phyloP scores from a whole-genome alignment of 2,888 invertebrate species.

The Fragum sueziense region DNA sequence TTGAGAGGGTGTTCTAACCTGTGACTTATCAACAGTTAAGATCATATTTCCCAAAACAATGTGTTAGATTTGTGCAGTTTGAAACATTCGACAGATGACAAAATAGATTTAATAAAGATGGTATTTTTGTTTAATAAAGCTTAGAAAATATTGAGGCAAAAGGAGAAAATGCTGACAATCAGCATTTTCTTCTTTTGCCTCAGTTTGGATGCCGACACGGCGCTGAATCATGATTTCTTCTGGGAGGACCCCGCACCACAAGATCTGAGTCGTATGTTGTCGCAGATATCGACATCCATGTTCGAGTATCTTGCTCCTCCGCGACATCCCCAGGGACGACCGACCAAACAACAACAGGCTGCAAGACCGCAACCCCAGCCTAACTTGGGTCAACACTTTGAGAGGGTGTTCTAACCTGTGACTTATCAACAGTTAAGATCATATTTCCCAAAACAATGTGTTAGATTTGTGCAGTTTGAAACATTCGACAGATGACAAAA shows the following conservation, averaged over 20 bases:
- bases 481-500: too few relatives aligned
- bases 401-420: not conserved
- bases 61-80: not conserved
- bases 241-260: conserved; percentile 98
- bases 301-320: conserved; percentile 95
- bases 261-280: conserved; percentile 89
- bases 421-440: too few relatives aligned
- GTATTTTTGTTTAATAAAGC: too few relatives aligned
- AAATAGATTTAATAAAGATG: too few relatives aligned
- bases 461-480: too few relatives aligned
- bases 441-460: too few relatives aligned
- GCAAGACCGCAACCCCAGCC: conserved; percentile 37
- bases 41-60: not conserved
- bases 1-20: not conserved
- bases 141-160: too few relatives aligned
- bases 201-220: conserved; percentile 93
- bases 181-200: not conserved
- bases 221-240: conserved; percentile 98
- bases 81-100: not conserved
- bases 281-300: conserved; percentile 95
- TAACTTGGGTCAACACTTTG: conserved; percentile 69
- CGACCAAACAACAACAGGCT: conserved; percentile 35
- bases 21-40: not conserved
- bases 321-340: conserved; percentile 83
- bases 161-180: not conserved